These are phyloP conservation scores for Crotalus horridus DNA, from an alignment of 2,113 vertebrate genomes.

Conservation along the genomic window DNA sequence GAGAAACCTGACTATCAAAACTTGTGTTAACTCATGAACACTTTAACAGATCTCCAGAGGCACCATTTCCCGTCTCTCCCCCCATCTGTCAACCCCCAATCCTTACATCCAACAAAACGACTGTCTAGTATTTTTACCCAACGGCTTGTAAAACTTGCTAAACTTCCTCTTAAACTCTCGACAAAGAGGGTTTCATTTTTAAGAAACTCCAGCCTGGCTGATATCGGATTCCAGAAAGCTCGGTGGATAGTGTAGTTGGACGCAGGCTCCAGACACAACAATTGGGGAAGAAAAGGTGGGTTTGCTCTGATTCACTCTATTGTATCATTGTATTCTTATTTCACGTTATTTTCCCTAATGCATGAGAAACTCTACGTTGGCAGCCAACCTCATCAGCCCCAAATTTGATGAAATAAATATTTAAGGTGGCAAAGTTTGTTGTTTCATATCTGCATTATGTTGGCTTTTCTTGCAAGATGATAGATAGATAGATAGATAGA, in stretches of 20 bases:
- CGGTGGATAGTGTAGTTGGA: conserved; percentile 15
- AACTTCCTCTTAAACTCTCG: conserved; percentile 33
- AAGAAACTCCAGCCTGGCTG: conserved; percentile 26
- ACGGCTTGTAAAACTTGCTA: conserved; percentile 28
- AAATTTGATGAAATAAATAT: conserved; percentile 11
- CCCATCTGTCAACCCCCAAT: neutral
- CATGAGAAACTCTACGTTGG: conserved; percentile 16
- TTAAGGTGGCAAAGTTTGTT: neutral
- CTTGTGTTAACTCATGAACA: conserved; percentile 6
- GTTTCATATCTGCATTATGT: conserved; percentile 5
- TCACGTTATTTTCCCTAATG: conserved; percentile 8
- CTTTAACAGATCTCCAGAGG: conserved; percentile 10
- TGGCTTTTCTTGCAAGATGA: conserved; percentile 7
- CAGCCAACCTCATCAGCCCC: neutral
- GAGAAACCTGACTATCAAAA: conserved; percentile 26
- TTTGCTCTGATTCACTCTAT: conserved; percentile 12
- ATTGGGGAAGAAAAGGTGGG: conserved; percentile 17
- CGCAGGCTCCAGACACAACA: conserved; percentile 10
- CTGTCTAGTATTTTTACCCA: conserved; percentile 24
- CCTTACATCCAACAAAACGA: neutral
- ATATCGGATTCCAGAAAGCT: conserved; percentile 36
- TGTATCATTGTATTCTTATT: conserved; percentile 9
- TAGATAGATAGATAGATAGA: neutral
- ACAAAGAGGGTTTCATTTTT: conserved; percentile 32
- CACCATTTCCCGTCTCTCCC: neutral